Percentiles rank a stretch among this genome's conserved stretches.
Evolutionary conservation across 2,888 invertebrate genomes (phyloP).

Genomic region (Leistus spinibarbis): DNA sequence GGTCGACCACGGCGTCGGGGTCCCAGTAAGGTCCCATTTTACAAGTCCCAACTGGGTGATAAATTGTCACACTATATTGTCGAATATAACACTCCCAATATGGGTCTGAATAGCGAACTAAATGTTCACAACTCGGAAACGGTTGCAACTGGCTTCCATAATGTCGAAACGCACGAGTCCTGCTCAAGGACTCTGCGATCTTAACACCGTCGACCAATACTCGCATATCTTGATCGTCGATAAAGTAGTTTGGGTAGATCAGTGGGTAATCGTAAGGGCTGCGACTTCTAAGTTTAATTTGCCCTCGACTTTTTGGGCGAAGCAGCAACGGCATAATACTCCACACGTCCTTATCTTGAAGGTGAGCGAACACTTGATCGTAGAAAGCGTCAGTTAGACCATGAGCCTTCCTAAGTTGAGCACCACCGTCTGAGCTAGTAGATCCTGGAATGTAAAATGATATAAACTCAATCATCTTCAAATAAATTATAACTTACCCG

Average conservation of each 20-base stretch:
- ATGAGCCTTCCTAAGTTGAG: slow-evolving; percentile 79
- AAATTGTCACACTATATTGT: slow-evolving; percentile 81
- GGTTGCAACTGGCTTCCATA: slow-evolving; percentile 75
- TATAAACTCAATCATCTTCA: neutral
- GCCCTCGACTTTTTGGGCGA: slow-evolving; percentile 83
- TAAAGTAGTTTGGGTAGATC: slow-evolving; percentile 90
- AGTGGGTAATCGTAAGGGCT: slow-evolving; percentile 88
- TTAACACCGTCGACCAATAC: slow-evolving; percentile 85
- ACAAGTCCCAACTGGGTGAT: slow-evolving; percentile 85
- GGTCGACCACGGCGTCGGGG: slow-evolving; percentile 81
- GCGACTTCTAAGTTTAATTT: slow-evolving; percentile 77
- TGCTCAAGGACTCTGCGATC: slow-evolving; percentile 79
- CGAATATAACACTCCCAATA: slow-evolving; percentile 90
- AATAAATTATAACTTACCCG: slow-evolving; percentile 49
- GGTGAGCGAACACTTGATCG: slow-evolving; percentile 73
- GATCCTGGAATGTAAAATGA: slow-evolving; percentile 61
- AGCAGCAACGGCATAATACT: slow-evolving; percentile 84
- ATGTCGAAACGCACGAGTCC: slow-evolving; percentile 76
- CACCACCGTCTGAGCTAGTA: slow-evolving; percentile 84
- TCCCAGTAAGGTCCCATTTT: slow-evolving; percentile 92
- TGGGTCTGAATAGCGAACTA: slow-evolving; percentile 71
- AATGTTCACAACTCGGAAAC: slow-evolving; percentile 78
- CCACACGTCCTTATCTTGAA: slow-evolving; percentile 80
- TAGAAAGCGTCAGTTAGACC: slow-evolving; percentile 78
- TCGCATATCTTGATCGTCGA: slow-evolving; percentile 78